Evolutionary conservation across 2,888 invertebrate genomes (phyloP).

Genomic region (Ochropleura leucogaster): DNA sequence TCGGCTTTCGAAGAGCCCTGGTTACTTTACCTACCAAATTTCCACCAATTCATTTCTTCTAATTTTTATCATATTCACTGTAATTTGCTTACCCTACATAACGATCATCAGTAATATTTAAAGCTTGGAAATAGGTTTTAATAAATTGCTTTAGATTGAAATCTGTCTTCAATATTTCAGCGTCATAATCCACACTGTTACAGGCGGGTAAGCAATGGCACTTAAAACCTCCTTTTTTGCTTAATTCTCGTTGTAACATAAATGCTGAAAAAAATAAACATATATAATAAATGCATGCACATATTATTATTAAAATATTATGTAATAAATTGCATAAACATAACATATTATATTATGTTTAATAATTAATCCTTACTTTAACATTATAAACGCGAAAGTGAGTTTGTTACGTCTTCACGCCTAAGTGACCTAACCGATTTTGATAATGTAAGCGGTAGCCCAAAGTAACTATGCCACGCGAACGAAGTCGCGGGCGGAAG

Average conservation of each 20-base stretch:
- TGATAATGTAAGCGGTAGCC: too few relatives aligned
- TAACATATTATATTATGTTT: too few relatives aligned
- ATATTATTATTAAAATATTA: too few relatives aligned
- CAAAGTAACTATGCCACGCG: too few relatives aligned
- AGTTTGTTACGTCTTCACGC: too few relatives aligned
- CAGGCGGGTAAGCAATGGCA: conserved; percentile 80
- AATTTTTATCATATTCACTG: too few relatives aligned
- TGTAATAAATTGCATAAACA: too few relatives aligned
- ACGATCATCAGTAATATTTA: fast-evolving
- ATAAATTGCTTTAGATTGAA: conserved; percentile 76
- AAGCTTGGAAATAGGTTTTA: not conserved
- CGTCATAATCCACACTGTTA: conserved; percentile 91
- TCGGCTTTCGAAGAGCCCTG: not conserved
- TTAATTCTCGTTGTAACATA: conserved; percentile 43
- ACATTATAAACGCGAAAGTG: too few relatives aligned
- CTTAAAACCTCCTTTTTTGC: not conserved
- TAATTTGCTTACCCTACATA: conserved; percentile 22
- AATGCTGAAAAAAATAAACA: conserved; percentile 43
- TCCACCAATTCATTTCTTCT: not conserved
- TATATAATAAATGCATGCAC: not conserved
- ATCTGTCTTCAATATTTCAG: conserved; percentile 91
- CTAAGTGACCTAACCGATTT: too few relatives aligned
- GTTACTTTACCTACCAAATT: not conserved
- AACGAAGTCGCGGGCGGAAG: too few relatives aligned
- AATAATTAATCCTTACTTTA: too few relatives aligned